A percentile compares a stretch with the other conserved stretches of the same genome.
Conservation (phyloP, 2,113 vertebrate species). For the Pelecanoides urinatrix region DNA sequence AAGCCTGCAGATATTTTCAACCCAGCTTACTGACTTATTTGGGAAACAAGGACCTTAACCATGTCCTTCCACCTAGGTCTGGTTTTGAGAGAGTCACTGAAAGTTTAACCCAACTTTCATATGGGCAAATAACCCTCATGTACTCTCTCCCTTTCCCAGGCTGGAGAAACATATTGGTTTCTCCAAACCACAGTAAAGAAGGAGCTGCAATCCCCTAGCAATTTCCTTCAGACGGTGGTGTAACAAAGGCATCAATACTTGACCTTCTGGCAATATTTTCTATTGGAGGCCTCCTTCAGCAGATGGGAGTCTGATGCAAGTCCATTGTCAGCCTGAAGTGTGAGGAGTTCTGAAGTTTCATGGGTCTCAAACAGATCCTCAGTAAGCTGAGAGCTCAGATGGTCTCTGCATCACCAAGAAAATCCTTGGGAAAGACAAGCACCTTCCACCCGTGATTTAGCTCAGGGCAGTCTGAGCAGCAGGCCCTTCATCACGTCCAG, state of each 20-base stretch:
- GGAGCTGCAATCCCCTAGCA: neutral
- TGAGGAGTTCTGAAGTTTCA: neutral
- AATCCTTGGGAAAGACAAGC: conserved; percentile 33
- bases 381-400: neutral
- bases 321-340: neutral
- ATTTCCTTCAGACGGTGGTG: neutral
- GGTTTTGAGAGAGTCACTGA: neutral
- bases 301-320: neutral
- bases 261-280: neutral
- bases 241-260: neutral
- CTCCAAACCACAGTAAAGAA: neutral
- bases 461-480: neutral
- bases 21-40: neutral
- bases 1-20: neutral
- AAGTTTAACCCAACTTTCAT: neutral
- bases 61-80: neutral
- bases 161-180: neutral
- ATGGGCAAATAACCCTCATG: neutral
- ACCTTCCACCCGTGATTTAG: neutral
- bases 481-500: neutral
- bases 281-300: neutral
- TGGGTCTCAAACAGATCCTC: neutral
- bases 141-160: neutral
- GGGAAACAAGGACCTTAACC: conserved; percentile 4
- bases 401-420: conserved; percentile 22